Percentiles rank a stretch among this genome's conserved stretches.
Evolutionary conservation across 37 sponge, comb jelly and placozoan species (phyloP).

Genomic region (Theonella swinhoei): DNA sequence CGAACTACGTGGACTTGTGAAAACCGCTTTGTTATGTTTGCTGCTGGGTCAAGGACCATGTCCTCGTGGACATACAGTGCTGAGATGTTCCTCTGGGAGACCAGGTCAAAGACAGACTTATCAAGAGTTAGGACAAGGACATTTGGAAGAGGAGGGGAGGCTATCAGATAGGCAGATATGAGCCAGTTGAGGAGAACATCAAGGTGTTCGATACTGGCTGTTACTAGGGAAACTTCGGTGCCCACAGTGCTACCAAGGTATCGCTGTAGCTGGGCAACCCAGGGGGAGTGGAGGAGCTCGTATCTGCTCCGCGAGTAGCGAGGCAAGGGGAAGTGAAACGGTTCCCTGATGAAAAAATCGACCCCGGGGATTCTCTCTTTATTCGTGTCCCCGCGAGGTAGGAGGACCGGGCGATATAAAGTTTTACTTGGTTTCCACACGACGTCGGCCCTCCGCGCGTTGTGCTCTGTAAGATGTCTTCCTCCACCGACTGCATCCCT

Average conservation of each 20-base stretch:
- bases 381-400: not conserved
- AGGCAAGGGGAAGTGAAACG: constrained; percentile 52
- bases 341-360: not conserved
- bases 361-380: not conserved
- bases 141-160: constrained; percentile 29
- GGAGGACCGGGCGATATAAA: not conserved
- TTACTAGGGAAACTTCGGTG: constrained; percentile 40
- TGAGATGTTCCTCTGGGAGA: not conserved
- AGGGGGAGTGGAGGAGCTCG: constrained; percentile 6
- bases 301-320: constrained; percentile 10
- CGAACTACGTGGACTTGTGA: constrained; percentile 51
- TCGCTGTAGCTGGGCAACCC: constrained; percentile 10
- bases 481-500: not conserved
- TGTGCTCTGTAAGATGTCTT: not conserved
- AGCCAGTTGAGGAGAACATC: constrained; percentile 55
- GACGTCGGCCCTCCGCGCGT: not conserved
- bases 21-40: constrained; percentile 17
- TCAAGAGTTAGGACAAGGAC: constrained; percentile 46
- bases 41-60: constrained; percentile 27
- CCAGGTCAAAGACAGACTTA: not conserved
- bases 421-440: not conserved
- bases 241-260: constrained; percentile 10
- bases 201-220: constrained; percentile 37
- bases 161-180: constrained; percentile 24
- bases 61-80: constrained; percentile 26